Base-by-base conservation (phyloP, 35 echinoderm and acorn worm genomes). In the Anneissia japonica region DNA sequence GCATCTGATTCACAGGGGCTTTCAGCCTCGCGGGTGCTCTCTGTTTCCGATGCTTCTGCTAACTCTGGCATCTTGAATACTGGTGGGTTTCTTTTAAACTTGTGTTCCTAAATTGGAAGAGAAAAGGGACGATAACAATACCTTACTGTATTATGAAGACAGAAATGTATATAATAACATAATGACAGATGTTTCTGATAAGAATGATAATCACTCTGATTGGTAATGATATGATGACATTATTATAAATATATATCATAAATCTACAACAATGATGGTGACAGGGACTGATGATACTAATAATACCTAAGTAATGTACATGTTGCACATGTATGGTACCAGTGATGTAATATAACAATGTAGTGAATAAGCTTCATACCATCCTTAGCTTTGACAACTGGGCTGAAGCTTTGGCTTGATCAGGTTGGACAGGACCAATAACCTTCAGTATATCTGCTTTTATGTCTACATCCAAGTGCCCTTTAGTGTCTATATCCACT, bases 381-480 rank as follows among this genome's bases (percentile, higher is more conserved):
- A 91, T 56, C 89, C 93, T 38, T 19, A 94, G 41, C 83, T 91
- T 84, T 16, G 90, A 82, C 38, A 86, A 37, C 12, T 46, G 86
- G 28, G 77, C 37, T 36, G 40, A 74, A 79, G 81, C 56, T 85
- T 74, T 84, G 31, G 35, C 36, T 9, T 38, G 26, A 17, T 88
- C 86, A 32, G 2, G 46, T 34, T 85, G 78, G 0, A 88, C 36
- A 11, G 93, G 86, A 36, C 85, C 89, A 34, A 85, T 83, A 30
- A 46, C 86, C 56, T 91, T 95, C 76, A 95, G 34, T 26, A 95
- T 84, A 39, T 95, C 93, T 38, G 93, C 93, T 56, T 91, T 95
- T 41, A 95, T 83, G 77, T 95, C 93, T 32, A 91, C 28, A 2
- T 79, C n/a, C n/a, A n/a, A n/a, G n/a, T n/a, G n/a, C n/a, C n/a